phyloP scores from a whole-genome alignment of 2,113 vertebrate genomes.

The Calyptommatus sinebrachiatus region DNA sequence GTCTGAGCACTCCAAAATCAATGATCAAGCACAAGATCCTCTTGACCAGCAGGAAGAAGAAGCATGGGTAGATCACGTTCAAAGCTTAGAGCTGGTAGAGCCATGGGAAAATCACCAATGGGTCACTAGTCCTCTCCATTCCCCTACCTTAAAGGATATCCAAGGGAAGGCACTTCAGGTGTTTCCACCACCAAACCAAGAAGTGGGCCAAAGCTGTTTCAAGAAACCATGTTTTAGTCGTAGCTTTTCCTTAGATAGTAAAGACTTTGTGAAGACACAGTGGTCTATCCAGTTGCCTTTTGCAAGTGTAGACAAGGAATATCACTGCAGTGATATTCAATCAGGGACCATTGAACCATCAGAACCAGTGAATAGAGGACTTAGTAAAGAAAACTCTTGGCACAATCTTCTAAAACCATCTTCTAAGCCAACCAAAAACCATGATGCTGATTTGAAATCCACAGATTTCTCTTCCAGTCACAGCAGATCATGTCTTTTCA shows the following conservation, averaged over 20 bases:
- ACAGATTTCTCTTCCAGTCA: slow-evolving; percentile 24
- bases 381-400: slow-evolving; percentile 45
- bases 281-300: slow-evolving; percentile 65
- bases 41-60: slow-evolving; percentile 82
- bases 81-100: slow-evolving; percentile 88
- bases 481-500: slow-evolving; percentile 21
- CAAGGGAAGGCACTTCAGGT: slow-evolving; percentile 63
- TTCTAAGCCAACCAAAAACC: slow-evolving; percentile 41
- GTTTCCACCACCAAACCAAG: slow-evolving; percentile 51
- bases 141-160: slow-evolving; percentile 82
- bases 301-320: slow-evolving; percentile 54
- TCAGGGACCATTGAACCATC: slow-evolving; percentile 36
- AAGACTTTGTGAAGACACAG: slow-evolving; percentile 61
- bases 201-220: slow-evolving; percentile 53
- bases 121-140: slow-evolving; percentile 96
- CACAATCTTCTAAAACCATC: slow-evolving; percentile 43
- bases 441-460: slow-evolving; percentile 24
- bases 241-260: slow-evolving; percentile 78
- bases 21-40: slow-evolving; percentile 69
- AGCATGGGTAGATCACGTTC: slow-evolving; percentile 68
- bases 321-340: slow-evolving; percentile 25
- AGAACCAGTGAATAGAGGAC: slow-evolving; percentile 9
- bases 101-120: slow-evolving; percentile 95
- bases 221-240: slow-evolving; percentile 75
- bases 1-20: slow-evolving; percentile 43